Conservation (phyloP, 2,797 vertebrate species). For the Australoheros facetus region DNA sequence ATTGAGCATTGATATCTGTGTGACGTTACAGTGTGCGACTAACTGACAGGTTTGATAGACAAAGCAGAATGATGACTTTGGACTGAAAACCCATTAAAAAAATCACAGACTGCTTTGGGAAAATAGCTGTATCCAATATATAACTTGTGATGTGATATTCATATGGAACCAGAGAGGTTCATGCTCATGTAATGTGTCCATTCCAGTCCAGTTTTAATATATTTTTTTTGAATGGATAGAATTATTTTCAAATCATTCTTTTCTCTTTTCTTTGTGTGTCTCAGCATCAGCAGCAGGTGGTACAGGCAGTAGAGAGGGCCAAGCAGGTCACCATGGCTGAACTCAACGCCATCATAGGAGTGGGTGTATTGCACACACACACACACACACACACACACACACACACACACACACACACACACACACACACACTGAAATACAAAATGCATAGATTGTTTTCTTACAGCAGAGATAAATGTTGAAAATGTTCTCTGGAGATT, state of each 20-base stretch:
- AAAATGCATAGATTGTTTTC: not conserved
- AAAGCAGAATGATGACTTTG: not conserved
- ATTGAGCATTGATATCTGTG: not conserved
- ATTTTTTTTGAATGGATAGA: not conserved
- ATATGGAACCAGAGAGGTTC: not conserved
- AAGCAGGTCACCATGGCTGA: conserved; percentile 99
- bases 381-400: conserved; percentile 20
- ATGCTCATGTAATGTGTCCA: not conserved
- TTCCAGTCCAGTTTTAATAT: not conserved
- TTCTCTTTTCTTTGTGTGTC: conserved; percentile 17
- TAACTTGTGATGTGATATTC: not conserved
- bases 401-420: conserved; percentile 1
- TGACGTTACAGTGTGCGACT: not conserved
- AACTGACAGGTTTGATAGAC: not conserved
- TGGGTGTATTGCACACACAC: conserved; percentile 79
- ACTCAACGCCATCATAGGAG: conserved; percentile 97
- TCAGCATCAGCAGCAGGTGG: conserved; percentile 81
- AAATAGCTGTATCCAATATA: not conserved
- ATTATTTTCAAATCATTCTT: not conserved
- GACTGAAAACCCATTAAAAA: not conserved
- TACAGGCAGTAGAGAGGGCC: conserved; percentile 83
- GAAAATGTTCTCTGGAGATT: not conserved
- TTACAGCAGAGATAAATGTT: not conserved
- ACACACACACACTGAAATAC: not conserved
- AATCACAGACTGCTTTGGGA: not conserved